phyloP scores from a whole-genome alignment of 2,113 vertebrate species.

The Narcine bancroftii region DNA sequence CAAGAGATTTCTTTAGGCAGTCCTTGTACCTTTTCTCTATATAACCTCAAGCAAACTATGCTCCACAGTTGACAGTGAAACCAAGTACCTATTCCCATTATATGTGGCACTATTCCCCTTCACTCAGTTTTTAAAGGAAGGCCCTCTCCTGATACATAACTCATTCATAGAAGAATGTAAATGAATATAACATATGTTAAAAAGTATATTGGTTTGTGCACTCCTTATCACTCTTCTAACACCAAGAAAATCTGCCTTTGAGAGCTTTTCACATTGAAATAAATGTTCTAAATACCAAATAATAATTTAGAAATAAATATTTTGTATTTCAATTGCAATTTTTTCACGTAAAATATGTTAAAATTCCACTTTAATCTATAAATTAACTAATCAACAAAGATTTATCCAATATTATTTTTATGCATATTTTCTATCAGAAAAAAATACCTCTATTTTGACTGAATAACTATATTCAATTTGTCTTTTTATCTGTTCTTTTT shows the following conservation, averaged over 20 bases:
- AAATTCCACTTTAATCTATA: not conserved
- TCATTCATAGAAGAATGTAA: not conserved
- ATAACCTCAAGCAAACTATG: no score
- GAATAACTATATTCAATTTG: not conserved
- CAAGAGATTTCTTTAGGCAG: no score
- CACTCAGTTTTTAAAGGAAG: not conserved
- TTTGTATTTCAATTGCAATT: not conserved
- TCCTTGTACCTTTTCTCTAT: no score
- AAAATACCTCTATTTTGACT: not conserved
- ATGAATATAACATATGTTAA: not conserved
- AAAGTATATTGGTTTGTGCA: not conserved
- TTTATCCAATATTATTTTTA: slow-evolving; percentile 2
- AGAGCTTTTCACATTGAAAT: not conserved
- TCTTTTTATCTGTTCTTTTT: not conserved
- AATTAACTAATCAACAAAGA: not conserved
- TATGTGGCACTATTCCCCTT: not conserved
- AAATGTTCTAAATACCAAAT: not conserved
- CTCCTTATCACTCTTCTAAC: not conserved
- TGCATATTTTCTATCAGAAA: not conserved
- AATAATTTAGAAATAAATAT: not conserved
- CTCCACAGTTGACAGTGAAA: no score
- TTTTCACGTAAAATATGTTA: not conserved
- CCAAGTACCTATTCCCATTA: not conserved
- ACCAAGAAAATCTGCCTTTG: not conserved
- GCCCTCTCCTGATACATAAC: no score